phyloP scores from a whole-genome alignment of 2,113 vertebrate species.

The Ageneiosus marmoratus region DNA sequence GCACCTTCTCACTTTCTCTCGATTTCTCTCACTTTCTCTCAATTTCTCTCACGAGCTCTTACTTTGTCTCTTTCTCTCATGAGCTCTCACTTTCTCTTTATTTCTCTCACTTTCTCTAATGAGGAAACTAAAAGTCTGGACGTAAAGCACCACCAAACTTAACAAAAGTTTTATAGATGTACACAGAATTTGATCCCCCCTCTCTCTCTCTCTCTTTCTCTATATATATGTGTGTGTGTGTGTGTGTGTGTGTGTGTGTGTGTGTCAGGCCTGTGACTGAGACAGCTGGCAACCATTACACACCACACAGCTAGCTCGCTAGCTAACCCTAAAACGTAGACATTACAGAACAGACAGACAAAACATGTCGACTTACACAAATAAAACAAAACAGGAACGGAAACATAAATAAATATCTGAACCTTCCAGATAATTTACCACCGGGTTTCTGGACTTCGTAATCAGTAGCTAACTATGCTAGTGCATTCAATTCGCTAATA shows the following conservation, averaged over 20 bases:
- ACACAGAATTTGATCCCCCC: not conserved
- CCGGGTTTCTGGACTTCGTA: too few relatives aligned
- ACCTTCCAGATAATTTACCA: too few relatives aligned
- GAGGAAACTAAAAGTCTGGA: not conserved
- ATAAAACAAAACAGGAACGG: not conserved
- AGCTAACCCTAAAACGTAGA: not conserved
- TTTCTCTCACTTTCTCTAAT: not conserved
- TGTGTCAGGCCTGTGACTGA: constrained; percentile 8
- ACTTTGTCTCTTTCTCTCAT: too few relatives aligned
- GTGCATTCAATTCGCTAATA: not conserved
- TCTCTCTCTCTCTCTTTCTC: not conserved
- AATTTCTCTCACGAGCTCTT: too few relatives aligned
- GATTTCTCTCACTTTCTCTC: too few relatives aligned
- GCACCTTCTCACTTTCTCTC: too few relatives aligned
- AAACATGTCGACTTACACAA: not conserved
- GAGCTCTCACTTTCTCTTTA: too few relatives aligned
- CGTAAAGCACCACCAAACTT: not conserved
- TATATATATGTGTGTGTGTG: not conserved
- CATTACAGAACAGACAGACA: too few relatives aligned
- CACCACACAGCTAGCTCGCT: not conserved
- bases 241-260: not conserved
- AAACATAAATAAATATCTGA: not conserved
- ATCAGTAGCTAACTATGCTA: not conserved
- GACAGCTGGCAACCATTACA: constrained; percentile 26
- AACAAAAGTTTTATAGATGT: constrained; percentile 2